Conservation (phyloP, 1,140 invertebrate species). For the Drosophila busckii region DNA sequence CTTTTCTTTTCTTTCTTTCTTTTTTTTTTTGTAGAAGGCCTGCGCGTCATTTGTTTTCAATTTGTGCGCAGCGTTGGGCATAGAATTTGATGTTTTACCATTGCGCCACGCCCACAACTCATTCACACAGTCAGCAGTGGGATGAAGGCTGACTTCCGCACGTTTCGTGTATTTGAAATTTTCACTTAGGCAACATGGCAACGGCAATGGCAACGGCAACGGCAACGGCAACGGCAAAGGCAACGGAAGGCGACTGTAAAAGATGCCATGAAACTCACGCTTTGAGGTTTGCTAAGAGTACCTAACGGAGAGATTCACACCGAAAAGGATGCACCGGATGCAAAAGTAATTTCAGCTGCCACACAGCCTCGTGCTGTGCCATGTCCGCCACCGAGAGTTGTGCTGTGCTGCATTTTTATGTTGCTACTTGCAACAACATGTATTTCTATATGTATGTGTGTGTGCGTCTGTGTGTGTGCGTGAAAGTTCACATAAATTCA, state of each 20-base stretch:
- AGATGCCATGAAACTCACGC: conserved; percentile 65
- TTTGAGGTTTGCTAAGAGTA: conserved; percentile 54
- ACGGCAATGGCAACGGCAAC: not conserved
- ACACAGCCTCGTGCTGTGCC: conserved; percentile 21
- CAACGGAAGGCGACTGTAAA: conserved; percentile 66
- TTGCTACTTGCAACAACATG: no score
- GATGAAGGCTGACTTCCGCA: conserved; percentile 38
- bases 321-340: conserved; percentile 60
- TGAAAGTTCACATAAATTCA: conserved; percentile 26
- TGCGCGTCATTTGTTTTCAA: conserved; percentile 72
- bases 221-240: conserved; percentile 51
- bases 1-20: not conserved
- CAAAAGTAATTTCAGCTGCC: conserved; percentile 68
- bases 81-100: conserved; percentile 54
- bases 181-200: conserved; percentile 57
- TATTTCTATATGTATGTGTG: conserved; percentile 1
- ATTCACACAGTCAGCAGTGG: not conserved
- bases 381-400: conserved; percentile 11
- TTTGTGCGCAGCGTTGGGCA: conserved; percentile 53
- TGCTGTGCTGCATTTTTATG: conserved; percentile 31
- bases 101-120: conserved; percentile 7
- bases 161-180: conserved; percentile 61
- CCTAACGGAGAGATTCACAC: conserved; percentile 56
- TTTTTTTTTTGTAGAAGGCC: conserved; percentile 27
- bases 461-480: conserved; percentile 4